Evolutionary conservation across 2,113 vertebrate genomes (phyloP), one percentile per base, ranked within the genome.

Genomic region (Taxidea taxus): DNA sequence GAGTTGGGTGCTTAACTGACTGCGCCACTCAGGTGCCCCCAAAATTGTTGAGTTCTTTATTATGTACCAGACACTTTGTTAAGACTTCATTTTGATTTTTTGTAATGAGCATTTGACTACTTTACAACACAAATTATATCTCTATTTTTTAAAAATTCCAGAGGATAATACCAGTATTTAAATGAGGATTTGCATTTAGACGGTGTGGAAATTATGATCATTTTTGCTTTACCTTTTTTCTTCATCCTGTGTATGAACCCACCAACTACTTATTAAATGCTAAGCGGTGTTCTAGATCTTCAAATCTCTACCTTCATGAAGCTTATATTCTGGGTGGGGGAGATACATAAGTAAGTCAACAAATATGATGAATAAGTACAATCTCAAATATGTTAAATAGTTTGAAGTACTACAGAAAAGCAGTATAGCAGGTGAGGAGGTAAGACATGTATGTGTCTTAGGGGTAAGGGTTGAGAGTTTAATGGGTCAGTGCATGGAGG

Each of bases 111-210:
- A 15, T 78, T 95, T 77, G 62, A 82, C 92, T 44, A 39, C 7
- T 86, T 91, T 58, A 34, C 82, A 51, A 75, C 44, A 49, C 77
- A 82, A 31, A 23, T 47, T 56, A 3, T 44, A 72, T 81, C 86
- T 95, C 34, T 92, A 25, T 34, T 80, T 93, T 37, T 0, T 1
- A 54, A 82, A 85, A 62, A 60, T 42, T 34, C 29, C 23, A 25
- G 54, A 70, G 29, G 89, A 31, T 66, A 56, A 56, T 58, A 47
- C 9, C 3, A 25, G 58, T 11, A 60, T 60, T 60, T 87, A 91
- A 94, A 37, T 95, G 37, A 75, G 56, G 80, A 54, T 87, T 74
- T 51, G 42, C 66, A 91, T 94, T 96, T 83, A 96, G 39, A 75
- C 16, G 13, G 0, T 56, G 11, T 84, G 18, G 74, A 91, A 88